Evolutionary conservation across 2,797 vertebrate species (phyloP).

Genomic region (Acanthurus tractus): DNA sequence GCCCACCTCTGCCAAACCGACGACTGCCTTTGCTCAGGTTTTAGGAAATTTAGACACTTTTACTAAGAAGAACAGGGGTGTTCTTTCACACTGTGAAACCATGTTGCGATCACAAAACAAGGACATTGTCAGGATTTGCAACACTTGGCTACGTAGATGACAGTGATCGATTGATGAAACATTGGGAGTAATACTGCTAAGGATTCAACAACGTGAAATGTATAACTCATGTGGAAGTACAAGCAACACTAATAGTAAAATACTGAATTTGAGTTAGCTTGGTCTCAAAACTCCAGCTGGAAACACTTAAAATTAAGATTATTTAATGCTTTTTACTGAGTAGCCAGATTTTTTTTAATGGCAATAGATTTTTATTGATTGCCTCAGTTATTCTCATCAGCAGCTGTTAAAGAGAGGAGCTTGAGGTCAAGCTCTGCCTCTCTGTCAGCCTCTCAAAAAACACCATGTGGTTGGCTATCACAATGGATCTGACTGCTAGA

Average conservation of each 20-base stretch:
- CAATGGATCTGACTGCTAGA: not conserved
- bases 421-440: not conserved
- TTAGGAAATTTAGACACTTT: not conserved
- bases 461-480: not conserved
- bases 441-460: not conserved
- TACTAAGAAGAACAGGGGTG: not conserved
- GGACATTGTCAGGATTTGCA: not conserved
- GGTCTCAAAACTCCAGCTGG: conserved; percentile 33
- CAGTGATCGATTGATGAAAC: conserved; percentile 8
- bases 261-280: not conserved
- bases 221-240: conserved; percentile 4
- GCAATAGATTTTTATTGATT: conserved; percentile 24
- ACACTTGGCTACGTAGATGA: conserved; percentile 2
- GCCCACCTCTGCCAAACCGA: not conserved
- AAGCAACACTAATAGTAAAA: conserved; percentile 4
- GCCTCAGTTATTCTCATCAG: conserved; percentile 15
- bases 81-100: not conserved
- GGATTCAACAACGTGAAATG: conserved; percentile 12
- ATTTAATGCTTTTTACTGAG: conserved; percentile 37
- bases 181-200: not conserved
- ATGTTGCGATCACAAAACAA: not conserved
- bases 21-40: not conserved
- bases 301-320: conserved; percentile 33
- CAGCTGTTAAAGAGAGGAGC: not conserved
- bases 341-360: conserved; percentile 3